Conservation (phyloP, 2,888 invertebrate genomes). For the Charanyca ferruginea region DNA sequence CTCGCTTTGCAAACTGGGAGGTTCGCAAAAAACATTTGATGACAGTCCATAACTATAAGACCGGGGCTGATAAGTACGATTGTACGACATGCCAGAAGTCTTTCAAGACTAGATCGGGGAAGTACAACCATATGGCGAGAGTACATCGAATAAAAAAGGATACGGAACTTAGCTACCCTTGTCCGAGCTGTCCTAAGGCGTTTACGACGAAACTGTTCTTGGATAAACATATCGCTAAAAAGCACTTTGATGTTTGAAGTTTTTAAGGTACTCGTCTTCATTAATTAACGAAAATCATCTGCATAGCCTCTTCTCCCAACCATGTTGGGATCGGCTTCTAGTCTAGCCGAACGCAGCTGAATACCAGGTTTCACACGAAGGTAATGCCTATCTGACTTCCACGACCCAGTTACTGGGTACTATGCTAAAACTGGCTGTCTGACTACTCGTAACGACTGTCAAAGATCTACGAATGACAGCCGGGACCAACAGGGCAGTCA, state of each 20-base stretch:
- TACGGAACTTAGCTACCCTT: constrained; percentile 85
- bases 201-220: constrained; percentile 90
- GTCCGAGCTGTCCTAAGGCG: constrained; percentile 88
- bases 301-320: no score
- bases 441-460: no score
- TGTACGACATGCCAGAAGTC: constrained; percentile 85
- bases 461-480: no score
- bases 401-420: no score
- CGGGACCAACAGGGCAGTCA: no score
- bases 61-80: constrained; percentile 85
- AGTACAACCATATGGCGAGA: constrained; percentile 87
- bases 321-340: no score
- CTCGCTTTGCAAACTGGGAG: constrained; percentile 87
- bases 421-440: no score
- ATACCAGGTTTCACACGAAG: no score
- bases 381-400: no score
- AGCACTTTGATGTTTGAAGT: constrained; percentile 84
- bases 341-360: no score
- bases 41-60: constrained; percentile 85
- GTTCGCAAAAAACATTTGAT: constrained; percentile 84
- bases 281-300: not conserved
- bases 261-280: constrained; percentile 20
- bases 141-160: constrained; percentile 86
- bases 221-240: constrained; percentile 90
- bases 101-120: constrained; percentile 86